Percentiles rank a stretch among this genome's conserved stretches.
Evolutionary conservation across 1,140 invertebrate species (phyloP).

Genomic region (Trichonephila clavipes): DNA sequence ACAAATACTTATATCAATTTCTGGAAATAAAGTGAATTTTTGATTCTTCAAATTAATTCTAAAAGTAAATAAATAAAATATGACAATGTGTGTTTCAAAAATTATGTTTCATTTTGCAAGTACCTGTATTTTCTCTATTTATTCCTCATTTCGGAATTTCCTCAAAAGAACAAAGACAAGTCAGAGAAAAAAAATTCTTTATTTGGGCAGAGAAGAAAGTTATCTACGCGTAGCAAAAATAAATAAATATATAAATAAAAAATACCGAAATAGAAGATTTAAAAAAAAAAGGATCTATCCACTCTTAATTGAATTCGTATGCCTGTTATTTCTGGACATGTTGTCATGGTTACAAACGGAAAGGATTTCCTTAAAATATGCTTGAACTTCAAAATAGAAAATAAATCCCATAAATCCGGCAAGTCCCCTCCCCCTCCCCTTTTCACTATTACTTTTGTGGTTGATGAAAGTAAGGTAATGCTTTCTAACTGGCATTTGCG

Average conservation of each 20-base stretch:
- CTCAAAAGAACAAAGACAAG: no score
- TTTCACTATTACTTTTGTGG: neutral
- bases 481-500: neutral
- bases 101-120: no score
- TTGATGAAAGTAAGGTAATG: neutral
- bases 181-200: no score
- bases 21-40: no score
- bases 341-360: constrained; percentile 44
- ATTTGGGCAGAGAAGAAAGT: no score
- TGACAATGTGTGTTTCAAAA: no score
- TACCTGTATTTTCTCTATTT: no score
- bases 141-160: no score
- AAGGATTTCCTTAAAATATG: constrained; percentile 44
- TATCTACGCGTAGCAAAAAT: neutral
- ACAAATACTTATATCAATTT: no score
- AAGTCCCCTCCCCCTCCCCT: neutral
- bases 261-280: neutral
- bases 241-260: no score
- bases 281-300: neutral
- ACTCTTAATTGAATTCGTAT: constrained; percentile 56
- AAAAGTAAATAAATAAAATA: no score
- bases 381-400: neutral
- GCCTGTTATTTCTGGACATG: constrained; percentile 31
- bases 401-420: neutral
- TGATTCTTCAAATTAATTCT: no score